These are phyloP conservation scores for Oreonectes daqikongensis DNA, from an alignment of 2,797 vertebrate species.

Conservation along the genomic window DNA sequence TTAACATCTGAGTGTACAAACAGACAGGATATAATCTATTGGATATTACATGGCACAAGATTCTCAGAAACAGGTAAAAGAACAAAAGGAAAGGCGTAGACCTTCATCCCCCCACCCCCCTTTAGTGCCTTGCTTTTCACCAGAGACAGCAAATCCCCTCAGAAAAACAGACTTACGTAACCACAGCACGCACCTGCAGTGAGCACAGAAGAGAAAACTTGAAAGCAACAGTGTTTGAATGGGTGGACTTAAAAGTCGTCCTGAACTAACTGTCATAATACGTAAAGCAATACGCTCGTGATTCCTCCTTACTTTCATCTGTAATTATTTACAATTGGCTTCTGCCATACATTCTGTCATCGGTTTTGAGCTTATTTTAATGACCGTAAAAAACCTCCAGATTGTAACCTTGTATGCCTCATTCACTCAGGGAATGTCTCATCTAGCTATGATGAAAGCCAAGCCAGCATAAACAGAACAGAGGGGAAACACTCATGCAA, in stretches of 20 bases:
- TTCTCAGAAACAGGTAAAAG: slow-evolving; percentile 53
- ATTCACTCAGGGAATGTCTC: slow-evolving; percentile 34
- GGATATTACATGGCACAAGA: slow-evolving; percentile 55
- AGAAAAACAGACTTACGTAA: slow-evolving; percentile 62
- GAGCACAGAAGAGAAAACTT: slow-evolving; percentile 57
- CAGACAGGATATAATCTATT: slow-evolving; percentile 30
- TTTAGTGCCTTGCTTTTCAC: slow-evolving; percentile 52
- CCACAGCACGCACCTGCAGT: slow-evolving; percentile 55
- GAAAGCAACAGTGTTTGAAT: slow-evolving; percentile 55
- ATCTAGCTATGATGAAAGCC: slow-evolving; percentile 35
- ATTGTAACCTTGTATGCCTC: slow-evolving; percentile 39
- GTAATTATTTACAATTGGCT: slow-evolving; percentile 34
- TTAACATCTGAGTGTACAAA: not conserved
- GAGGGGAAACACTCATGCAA: slow-evolving; percentile 39
- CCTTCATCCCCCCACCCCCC: slow-evolving; percentile 30
- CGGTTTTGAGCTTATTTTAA: slow-evolving; percentile 35
- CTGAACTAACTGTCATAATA: slow-evolving; percentile 57
- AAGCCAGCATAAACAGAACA: slow-evolving; percentile 38
- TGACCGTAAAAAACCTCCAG: slow-evolving; percentile 7
- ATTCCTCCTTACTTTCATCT: slow-evolving; percentile 52
- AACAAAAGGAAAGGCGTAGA: slow-evolving; percentile 60
- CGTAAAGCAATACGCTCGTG: slow-evolving; percentile 40
- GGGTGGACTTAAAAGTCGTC: slow-evolving; percentile 55
- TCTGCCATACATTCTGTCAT: slow-evolving; percentile 35
- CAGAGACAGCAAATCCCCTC: slow-evolving; percentile 63